A percentile compares a stretch with the other conserved stretches of the same genome.
These are phyloP conservation scores for Ladona fulva DNA, from an alignment of 1,140 invertebrate genomes.

Conservation along the genomic window DNA sequence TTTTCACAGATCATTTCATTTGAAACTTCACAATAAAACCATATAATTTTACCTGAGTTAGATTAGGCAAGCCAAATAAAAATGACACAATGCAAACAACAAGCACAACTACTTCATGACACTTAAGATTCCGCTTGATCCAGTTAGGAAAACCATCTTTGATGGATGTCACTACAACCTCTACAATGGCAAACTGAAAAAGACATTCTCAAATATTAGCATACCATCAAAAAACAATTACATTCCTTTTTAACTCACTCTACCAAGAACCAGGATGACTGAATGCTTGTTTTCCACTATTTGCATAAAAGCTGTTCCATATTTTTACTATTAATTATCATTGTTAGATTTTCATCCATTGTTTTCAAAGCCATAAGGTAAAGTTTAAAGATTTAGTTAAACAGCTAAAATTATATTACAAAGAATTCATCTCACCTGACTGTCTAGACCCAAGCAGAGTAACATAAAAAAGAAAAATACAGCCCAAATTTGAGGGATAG, in stretches of 20 bases:
- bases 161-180: constrained; percentile 85
- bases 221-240: no score
- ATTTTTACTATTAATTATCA: no score
- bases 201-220: constrained; percentile 11
- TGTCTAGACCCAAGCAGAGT: constrained; percentile 79
- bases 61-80: constrained; percentile 72
- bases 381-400: no score
- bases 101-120: constrained; percentile 78
- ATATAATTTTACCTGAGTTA: constrained; percentile 53
- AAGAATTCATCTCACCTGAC: constrained; percentile 54
- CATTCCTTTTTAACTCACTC: no score
- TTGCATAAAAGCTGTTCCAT: no score
- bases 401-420: no score
- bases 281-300: no score
- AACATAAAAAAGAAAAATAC: constrained; percentile 87
- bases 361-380: no score
- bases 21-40: background rate
- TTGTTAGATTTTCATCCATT: no score
- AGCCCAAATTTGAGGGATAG: constrained; percentile 73
- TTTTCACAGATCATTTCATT: background rate
- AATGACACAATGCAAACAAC: constrained; percentile 74
- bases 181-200: constrained; percentile 75
- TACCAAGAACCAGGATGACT: no score
- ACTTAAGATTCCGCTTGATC: constrained; percentile 69
- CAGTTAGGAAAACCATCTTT: constrained; percentile 81